phyloP scores from a whole-genome alignment of 2,113 vertebrate species.

The Aspidoscelis tigris region DNA sequence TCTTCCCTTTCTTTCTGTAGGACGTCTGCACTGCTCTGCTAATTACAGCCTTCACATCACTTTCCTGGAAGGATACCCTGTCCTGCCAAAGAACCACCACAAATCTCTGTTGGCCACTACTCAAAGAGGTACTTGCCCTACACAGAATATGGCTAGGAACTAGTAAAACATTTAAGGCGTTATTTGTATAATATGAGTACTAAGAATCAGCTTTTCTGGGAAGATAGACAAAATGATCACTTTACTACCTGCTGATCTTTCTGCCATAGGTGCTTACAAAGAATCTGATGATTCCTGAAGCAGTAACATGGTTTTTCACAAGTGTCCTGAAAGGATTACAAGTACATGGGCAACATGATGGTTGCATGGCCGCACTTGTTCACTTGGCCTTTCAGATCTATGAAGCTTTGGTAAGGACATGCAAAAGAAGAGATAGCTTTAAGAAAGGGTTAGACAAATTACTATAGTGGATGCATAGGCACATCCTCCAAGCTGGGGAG shows the following conservation, averaged over 20 bases:
- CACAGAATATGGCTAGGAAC: background rate
- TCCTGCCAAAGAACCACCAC: conserved; percentile 92
- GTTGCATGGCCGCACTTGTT: conserved; percentile 87
- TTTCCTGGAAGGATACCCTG: conserved; percentile 93
- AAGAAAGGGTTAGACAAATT: too few relatives aligned
- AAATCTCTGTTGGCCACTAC: conserved; percentile 93
- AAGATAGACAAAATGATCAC: background rate
- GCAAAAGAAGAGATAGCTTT: too few relatives aligned
- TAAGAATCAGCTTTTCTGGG: background rate
- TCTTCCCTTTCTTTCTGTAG: conserved; percentile 67
- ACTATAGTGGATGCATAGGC: too few relatives aligned
- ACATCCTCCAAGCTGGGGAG: too few relatives aligned
- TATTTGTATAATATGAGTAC: background rate
- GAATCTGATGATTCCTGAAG: conserved; percentile 90
- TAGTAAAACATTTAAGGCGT: background rate
- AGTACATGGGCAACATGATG: conserved; percentile 93
- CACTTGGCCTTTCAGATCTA: conserved; percentile 95
- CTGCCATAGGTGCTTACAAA: conserved; percentile 82
- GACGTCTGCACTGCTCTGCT: conserved; percentile 88
- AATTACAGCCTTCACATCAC: conserved; percentile 88
- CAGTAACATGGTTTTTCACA: conserved; percentile 90
- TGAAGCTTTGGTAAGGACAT: conserved; percentile 85
- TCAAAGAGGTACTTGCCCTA: conserved; percentile 83
- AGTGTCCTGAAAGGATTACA: conserved; percentile 91
- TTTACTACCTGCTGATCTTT: conserved; percentile 12